phyloP scores from a whole-genome alignment of 1,140 invertebrate species.

The Drosophila nasuta region DNA sequence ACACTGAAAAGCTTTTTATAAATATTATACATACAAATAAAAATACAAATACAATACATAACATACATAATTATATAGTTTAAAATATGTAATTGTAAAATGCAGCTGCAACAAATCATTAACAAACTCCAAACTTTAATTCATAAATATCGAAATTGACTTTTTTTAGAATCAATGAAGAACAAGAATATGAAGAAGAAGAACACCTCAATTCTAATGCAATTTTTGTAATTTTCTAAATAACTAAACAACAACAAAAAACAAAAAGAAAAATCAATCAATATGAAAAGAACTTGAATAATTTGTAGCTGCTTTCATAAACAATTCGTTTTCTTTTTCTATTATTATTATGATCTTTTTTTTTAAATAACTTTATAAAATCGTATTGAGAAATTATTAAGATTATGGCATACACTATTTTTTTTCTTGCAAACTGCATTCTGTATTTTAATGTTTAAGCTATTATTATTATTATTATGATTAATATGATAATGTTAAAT shows the following conservation, averaged over 20 bases:
- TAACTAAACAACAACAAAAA: background rate
- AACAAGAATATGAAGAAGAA: background rate
- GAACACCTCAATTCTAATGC: conserved; percentile 9
- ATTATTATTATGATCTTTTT: conserved; percentile 28
- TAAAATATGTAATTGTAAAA: conserved; percentile 35
- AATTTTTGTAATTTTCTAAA: conserved; percentile 56
- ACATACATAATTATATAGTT: conserved; percentile 42
- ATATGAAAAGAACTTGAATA: background rate
- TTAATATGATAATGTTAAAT: conserved; percentile 42
- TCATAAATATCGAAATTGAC: conserved; percentile 13
- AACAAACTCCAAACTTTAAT: conserved; percentile 21
- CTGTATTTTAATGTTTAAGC: conserved; percentile 77
- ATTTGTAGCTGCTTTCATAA: conserved; percentile 23
- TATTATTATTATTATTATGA: conserved; percentile 72
- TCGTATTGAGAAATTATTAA: conserved; percentile 25
- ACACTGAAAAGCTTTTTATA: conserved; percentile 55
- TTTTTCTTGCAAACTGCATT: conserved; percentile 55
- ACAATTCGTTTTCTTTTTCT: conserved; percentile 44
- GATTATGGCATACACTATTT: conserved; percentile 1
- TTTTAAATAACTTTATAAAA: conserved; percentile 36
- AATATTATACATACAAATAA: conserved; percentile 33
- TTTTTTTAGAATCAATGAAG: conserved; percentile 1
- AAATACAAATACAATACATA: conserved; percentile 23
- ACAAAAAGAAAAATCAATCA: background rate
- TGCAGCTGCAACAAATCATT: conserved; percentile 32